Evolutionary conservation across 2,797 vertebrate genomes (phyloP).

Genomic region (Thalassophryne amazonica): DNA sequence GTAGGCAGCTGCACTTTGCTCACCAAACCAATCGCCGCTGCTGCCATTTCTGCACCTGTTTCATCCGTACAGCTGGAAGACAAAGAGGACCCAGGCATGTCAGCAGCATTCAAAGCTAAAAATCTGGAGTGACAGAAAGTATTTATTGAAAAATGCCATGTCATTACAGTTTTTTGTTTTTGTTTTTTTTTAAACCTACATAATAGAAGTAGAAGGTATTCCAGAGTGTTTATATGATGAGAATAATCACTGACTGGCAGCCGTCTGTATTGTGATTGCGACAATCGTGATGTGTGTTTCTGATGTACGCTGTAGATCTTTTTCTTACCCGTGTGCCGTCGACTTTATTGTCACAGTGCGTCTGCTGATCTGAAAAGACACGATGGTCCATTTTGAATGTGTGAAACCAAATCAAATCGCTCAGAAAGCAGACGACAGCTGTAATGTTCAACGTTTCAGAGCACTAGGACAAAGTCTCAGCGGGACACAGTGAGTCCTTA

Average conservation of each 20-base stretch:
- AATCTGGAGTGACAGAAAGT: constrained; percentile 13
- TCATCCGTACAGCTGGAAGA: constrained; percentile 51
- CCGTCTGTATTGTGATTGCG: constrained; percentile 30
- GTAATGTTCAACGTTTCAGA: constrained; percentile 1
- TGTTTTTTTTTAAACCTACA: neutral
- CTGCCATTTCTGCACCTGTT: neutral
- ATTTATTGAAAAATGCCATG: constrained; percentile 43
- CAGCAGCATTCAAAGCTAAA: constrained; percentile 23
- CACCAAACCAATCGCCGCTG: constrained; percentile 5
- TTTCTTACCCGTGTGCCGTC: neutral
- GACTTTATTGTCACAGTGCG: neutral
- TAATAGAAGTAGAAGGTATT: constrained; percentile 20
- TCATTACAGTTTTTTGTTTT: neutral
- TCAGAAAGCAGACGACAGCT: neutral
- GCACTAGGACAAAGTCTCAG: neutral
- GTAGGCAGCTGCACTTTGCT: neutral
- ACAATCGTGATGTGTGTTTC: constrained; percentile 57
- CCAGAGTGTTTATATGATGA: constrained; percentile 37
- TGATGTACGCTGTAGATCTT: too few species aligned
- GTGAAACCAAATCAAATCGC: neutral
- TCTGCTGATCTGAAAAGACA: neutral
- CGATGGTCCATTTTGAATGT: neutral
- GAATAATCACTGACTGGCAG: constrained; percentile 25
- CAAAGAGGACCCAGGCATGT: constrained; percentile 44
- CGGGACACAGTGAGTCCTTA: neutral